Conservation (phyloP, 2,888 invertebrate genomes). For the Tachystola acroxantha region DNA sequence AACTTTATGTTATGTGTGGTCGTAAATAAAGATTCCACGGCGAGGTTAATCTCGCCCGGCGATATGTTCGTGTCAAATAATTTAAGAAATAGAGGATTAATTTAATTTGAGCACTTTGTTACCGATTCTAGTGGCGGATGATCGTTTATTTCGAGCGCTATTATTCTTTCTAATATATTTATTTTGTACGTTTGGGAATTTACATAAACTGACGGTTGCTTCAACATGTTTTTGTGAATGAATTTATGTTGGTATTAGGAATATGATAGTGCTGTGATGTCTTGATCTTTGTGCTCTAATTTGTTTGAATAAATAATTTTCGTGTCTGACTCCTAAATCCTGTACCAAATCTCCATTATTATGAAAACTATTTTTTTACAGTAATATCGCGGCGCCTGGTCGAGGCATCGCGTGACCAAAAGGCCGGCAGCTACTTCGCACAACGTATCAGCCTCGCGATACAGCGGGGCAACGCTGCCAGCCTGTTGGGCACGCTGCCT, state of each 20-base stretch:
- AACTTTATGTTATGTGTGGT: conserved; percentile 26
- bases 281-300: too few relatives aligned
- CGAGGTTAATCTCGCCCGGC: conserved; percentile 35
- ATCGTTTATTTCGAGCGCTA: conserved; percentile 43
- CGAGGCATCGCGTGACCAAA: too few relatives aligned
- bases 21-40: conserved; percentile 18
- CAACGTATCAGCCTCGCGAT: too few relatives aligned
- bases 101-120: conserved; percentile 60
- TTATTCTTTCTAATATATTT: conserved; percentile 25
- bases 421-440: too few relatives aligned
- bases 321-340: too few relatives aligned
- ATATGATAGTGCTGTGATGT: too few relatives aligned
- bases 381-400: too few relatives aligned
- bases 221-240: conserved; percentile 5
- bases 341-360: too few relatives aligned
- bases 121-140: conserved; percentile 28
- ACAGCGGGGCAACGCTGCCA: too few relatives aligned
- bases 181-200: conserved; percentile 27
- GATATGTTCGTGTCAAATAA: conserved; percentile 64
- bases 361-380: too few relatives aligned
- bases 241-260: background rate
- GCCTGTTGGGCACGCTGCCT: too few relatives aligned
- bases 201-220: conserved; percentile 7
- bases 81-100: conserved; percentile 54
- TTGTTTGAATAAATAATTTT: too few relatives aligned